Conservation (phyloP, 2,113 vertebrate species). For the Mobula birostris region DNA sequence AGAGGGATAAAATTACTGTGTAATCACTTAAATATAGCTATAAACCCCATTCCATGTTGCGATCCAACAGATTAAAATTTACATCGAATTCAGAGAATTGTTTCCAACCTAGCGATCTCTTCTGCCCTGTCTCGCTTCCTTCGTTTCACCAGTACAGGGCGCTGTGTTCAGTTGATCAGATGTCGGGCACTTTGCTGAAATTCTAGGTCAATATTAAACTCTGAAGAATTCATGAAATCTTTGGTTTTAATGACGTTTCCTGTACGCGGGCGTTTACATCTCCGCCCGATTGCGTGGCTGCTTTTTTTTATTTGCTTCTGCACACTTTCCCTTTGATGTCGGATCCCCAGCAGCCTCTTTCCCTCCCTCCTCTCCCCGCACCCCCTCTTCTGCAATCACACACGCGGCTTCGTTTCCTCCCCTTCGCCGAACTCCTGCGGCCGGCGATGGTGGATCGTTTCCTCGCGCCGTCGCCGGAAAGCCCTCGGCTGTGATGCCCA, state of each 20-base stretch:
- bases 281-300: background rate
- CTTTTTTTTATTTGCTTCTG: background rate
- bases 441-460: background rate
- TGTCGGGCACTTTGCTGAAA: background rate
- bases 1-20: background rate
- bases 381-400: background rate
- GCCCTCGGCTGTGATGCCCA: background rate
- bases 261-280: slow-evolving; percentile 6
- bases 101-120: background rate
- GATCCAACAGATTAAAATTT: background rate
- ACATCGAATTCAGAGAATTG: background rate
- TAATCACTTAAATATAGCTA: background rate
- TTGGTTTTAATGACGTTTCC: slow-evolving; percentile 21
- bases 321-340: slow-evolving; percentile 8
- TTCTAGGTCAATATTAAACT: background rate
- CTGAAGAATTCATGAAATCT: background rate
- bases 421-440: background rate
- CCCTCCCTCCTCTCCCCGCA: background rate
- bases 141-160: background rate
- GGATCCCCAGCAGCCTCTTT: background rate
- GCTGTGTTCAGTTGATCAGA: background rate
- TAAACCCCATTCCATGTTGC: background rate
- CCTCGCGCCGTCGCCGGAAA: background rate
- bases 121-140: background rate
- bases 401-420: background rate